A percentile compares a stretch with the other conserved stretches of the same genome.
phyloP scores from a whole-genome alignment of 2,113 vertebrate genomes.

The Prionailurus bengalensis region DNA sequence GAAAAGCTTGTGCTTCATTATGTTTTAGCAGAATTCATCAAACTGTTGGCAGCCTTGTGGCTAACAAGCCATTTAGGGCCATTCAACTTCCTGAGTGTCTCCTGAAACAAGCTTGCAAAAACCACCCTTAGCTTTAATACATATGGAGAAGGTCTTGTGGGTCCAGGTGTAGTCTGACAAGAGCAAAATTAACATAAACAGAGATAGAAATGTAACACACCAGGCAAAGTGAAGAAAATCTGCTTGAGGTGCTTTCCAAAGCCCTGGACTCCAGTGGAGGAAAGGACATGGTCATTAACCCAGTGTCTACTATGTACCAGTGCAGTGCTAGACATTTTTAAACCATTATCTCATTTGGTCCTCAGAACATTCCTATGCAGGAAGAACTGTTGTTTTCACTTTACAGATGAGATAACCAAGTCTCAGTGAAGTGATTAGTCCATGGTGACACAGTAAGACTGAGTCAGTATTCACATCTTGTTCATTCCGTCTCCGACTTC shows the following conservation, averaged over 20 bases:
- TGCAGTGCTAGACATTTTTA: background rate
- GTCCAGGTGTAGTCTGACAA: constrained; percentile 3
- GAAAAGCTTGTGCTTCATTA: background rate
- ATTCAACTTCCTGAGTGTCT: background rate
- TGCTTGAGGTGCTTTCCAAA: background rate
- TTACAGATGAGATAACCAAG: background rate
- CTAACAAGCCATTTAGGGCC: background rate
- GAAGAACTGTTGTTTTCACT: background rate
- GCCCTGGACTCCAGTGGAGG: background rate
- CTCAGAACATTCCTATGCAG: background rate
- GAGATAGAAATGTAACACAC: background rate
- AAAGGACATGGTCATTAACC: background rate
- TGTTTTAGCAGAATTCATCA: background rate
- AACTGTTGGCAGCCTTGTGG: background rate
- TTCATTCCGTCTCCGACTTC: background rate
- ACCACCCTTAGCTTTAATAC: background rate
- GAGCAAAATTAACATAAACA: constrained; percentile 29
- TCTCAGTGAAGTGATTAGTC: background rate
- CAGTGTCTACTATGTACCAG: background rate
- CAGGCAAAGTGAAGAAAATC: background rate
- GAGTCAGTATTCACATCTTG: background rate
- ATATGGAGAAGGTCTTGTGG: background rate
- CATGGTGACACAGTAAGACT: background rate
- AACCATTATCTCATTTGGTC: background rate
- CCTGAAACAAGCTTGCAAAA: background rate